Conservation (phyloP, 2,888 invertebrate genomes). For the Ctenicera cuprea region DNA sequence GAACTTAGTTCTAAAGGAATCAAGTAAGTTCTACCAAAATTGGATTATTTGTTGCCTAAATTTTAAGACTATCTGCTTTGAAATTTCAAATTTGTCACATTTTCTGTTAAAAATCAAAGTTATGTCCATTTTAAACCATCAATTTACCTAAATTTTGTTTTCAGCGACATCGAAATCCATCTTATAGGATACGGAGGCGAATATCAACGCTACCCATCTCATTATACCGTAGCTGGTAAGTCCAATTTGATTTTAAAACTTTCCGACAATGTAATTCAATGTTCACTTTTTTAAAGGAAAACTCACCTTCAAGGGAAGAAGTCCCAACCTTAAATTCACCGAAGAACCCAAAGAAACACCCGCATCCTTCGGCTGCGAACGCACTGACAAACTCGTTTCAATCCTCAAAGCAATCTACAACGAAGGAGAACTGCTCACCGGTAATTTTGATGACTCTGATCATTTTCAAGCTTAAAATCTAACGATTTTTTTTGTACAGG, state of each 20-base stretch:
- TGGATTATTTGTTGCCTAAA: not conserved
- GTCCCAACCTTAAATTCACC: constrained; percentile 69
- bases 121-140: too few species aligned
- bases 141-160: too few species aligned
- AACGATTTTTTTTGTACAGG: constrained; percentile 4
- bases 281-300: constrained; percentile 60
- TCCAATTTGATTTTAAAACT: not conserved
- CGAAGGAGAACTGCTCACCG: constrained; percentile 65
- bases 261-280: not conserved
- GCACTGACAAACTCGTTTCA: constrained; percentile 63
- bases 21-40: constrained; percentile 73
- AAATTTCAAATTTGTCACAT: too few species aligned
- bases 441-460: too few species aligned
- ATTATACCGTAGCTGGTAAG: constrained; percentile 76
- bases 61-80: not conserved
- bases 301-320: constrained; percentile 73
- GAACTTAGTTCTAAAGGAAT: constrained; percentile 79
- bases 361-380: constrained; percentile 58
- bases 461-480: too few species aligned
- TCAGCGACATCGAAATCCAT: constrained; percentile 76
- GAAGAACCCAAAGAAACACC: constrained; percentile 61
- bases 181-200: constrained; percentile 78
- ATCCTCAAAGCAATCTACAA: constrained; percentile 65
- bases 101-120: too few species aligned
- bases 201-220: constrained; percentile 74